phyloP scores from a whole-genome alignment of 2,113 vertebrate genomes.

The Antechinus flavipes region DNA sequence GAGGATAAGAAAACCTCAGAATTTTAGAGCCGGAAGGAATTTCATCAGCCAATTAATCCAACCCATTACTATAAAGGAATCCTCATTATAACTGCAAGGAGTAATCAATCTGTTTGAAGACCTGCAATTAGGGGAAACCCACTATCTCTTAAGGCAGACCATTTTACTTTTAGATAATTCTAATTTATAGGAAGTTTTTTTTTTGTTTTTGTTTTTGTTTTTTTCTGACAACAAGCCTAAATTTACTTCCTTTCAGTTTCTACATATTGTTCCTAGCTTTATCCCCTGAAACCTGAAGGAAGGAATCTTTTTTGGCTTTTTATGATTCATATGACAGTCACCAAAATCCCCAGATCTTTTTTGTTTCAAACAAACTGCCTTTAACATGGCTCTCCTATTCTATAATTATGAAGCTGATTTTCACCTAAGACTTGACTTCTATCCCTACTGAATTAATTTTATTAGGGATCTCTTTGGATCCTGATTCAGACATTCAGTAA shows the following conservation, averaged over 20 bases:
- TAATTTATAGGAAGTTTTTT: background rate
- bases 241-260: background rate
- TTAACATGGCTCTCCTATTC: background rate
- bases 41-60: background rate
- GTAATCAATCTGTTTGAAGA: background rate
- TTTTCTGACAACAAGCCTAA: background rate
- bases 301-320: background rate
- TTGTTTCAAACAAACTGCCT: background rate
- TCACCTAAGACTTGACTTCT: background rate
- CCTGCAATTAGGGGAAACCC: background rate
- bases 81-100: background rate
- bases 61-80: background rate
- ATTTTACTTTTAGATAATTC: background rate
- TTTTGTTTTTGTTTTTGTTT: background rate
- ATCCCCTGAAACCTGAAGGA: background rate
- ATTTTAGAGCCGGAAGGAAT: background rate
- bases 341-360: background rate
- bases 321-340: background rate
- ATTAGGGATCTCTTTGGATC: background rate
- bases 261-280: background rate
- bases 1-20: background rate
- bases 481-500: background rate
- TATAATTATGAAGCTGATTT: background rate
- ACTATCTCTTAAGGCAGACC: background rate
- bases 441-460: background rate